Evolutionary conservation across 2,888 invertebrate species (phyloP).

Genomic region (Neoaliturus tenellus): DNA sequence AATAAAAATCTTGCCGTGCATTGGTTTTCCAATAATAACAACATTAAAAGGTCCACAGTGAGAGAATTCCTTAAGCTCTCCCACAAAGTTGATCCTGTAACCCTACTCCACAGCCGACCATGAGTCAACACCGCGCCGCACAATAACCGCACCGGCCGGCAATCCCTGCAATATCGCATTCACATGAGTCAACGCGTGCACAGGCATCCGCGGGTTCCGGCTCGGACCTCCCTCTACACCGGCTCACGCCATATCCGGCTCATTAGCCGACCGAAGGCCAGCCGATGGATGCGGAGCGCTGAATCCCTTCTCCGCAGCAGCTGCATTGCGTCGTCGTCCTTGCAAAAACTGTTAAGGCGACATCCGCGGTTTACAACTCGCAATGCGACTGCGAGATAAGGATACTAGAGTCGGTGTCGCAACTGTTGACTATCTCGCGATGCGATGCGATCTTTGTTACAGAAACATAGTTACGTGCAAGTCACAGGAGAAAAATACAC

Average conservation of each 20-base stretch:
- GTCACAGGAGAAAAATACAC: too few species aligned
- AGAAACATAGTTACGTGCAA: too few species aligned
- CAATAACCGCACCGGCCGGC: not conserved
- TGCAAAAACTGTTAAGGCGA: slow-evolving; percentile 11
- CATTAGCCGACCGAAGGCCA: not conserved
- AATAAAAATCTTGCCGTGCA: too few species aligned
- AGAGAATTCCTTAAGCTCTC: too few species aligned
- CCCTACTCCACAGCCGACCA: not conserved
- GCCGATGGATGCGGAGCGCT: not conserved
- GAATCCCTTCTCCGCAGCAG: not conserved
- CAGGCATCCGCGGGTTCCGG: not conserved
- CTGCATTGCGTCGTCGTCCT: not conserved
- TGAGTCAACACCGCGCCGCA: not conserved
- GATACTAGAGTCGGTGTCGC: not conserved
- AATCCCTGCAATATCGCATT: too few species aligned
- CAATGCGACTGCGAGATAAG: slow-evolving; percentile 77
- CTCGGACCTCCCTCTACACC: not conserved
- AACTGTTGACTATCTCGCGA: not conserved
- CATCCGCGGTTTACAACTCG: slow-evolving; percentile 85
- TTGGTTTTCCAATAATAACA: too few species aligned
- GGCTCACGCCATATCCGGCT: not conserved
- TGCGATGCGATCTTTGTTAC: not conserved
- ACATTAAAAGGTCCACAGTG: too few species aligned
- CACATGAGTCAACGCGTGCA: too few species aligned
- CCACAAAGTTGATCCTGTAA: too few species aligned